Conservation (phyloP, 1,140 invertebrate genomes). For the Cydia strobilella region DNA sequence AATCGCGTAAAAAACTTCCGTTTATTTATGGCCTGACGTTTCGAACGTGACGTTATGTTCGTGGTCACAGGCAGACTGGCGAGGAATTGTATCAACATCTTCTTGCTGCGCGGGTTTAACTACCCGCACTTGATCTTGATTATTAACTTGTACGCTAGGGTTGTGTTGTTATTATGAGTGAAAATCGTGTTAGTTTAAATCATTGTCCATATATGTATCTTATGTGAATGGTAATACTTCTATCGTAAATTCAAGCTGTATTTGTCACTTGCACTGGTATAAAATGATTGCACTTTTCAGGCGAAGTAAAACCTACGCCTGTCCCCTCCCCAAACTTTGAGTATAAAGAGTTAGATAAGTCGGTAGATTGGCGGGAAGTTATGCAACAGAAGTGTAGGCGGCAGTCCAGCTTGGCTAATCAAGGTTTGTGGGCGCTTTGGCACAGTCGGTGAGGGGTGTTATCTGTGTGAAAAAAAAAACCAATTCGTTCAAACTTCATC, state of each 20-base stretch:
- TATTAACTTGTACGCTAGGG: too few relatives aligned
- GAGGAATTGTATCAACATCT: too few relatives aligned
- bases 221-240: not conserved
- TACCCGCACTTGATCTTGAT: too few relatives aligned
- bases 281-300: constrained; percentile 67
- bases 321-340: constrained; percentile 65
- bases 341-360: constrained; percentile 77
- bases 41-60: too few relatives aligned
- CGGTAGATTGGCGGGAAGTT: constrained; percentile 74
- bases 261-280: constrained; percentile 16
- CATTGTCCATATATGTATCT: too few relatives aligned
- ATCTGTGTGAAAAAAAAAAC: not conserved
- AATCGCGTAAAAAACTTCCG: too few relatives aligned
- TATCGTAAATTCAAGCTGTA: constrained; percentile 41
- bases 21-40: too few relatives aligned
- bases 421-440: constrained; percentile 74
- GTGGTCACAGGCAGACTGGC: too few relatives aligned
- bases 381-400: constrained; percentile 59
- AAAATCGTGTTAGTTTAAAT: too few relatives aligned
- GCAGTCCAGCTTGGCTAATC: constrained; percentile 58
- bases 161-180: too few relatives aligned
- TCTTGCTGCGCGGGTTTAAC: too few relatives aligned
- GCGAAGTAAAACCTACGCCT: constrained; percentile 58
- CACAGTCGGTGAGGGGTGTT: not conserved
- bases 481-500: too few relatives aligned